Base-by-base conservation (phyloP, 2,113 vertebrate species). In the Phrynosoma platyrhinos region DNA sequence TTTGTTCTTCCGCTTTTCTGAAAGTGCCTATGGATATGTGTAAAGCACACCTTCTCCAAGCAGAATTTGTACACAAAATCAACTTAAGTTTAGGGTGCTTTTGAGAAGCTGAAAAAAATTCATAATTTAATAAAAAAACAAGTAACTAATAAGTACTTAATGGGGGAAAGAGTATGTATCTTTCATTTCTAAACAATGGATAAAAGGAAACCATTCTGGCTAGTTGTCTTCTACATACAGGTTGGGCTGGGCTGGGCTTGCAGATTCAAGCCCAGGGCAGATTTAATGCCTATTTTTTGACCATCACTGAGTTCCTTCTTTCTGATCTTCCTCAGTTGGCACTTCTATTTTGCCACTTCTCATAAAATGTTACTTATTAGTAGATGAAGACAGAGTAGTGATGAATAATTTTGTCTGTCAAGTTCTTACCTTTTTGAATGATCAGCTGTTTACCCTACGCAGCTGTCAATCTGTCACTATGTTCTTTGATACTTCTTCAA, bases 381-480 rank as follows among this genome's bases (percentile, higher is more conserved):
- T 64, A 62, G 36, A 64, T 40, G 20, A 81, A 81, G 79, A 62
- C 32, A 23, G n/a, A 32, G 7, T 6, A 36, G 79, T 14, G 21
- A 12, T n/a, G 36, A 18, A 81, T 40, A 64, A 71, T 71, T 71
- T 71, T 30, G 79, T 75, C 32, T 75, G 36, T 40, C 32, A 64
- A 81, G 23, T 30, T 71, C 32, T 36, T 20, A 66, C 32, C 23
- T 9, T 2, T 81, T 32, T 62, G 32, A 40, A 64, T 81, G 32
- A 36, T 32, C 36, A 81, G 55, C 68, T 8, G 32, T 14, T 80
- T 62, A 62, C n/a, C 21, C n/a, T 80, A 62, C 12, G 25, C 68
- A 71, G 47, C 83, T 84, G 85, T 79, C 83, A 87, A 21, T 55
- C 72, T 82, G 74, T 62, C 83, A 92, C 72, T 82, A 84, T 36